Percentiles rank a stretch among this genome's conserved stretches.
phyloP scores from a whole-genome alignment of 2,797 vertebrate genomes.

The Acipenser ruthenus region DNA sequence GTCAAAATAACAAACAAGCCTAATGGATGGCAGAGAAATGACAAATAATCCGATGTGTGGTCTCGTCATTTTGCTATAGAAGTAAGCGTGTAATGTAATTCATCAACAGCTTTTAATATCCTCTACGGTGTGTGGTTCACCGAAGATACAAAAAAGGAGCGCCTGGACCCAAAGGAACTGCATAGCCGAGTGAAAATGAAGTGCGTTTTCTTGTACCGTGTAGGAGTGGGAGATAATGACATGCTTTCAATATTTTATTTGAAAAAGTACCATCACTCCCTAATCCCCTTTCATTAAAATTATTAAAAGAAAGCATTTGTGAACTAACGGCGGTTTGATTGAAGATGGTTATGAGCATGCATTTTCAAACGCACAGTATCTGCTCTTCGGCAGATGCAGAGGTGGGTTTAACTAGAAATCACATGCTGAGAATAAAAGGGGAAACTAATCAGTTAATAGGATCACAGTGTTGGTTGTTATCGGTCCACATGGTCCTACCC shows the following conservation, averaged over 20 bases:
- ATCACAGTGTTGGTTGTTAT: neutral
- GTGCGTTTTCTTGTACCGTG: neutral
- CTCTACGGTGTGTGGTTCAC: neutral
- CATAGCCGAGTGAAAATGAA: neutral
- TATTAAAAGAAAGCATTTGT: neutral
- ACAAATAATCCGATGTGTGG: neutral
- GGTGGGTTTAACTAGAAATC: neutral
- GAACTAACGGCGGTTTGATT: neutral
- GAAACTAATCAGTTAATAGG: slow-evolving; percentile 2
- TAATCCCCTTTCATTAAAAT: neutral
- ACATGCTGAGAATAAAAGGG: neutral
- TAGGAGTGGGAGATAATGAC: neutral
- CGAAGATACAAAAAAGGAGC: neutral
- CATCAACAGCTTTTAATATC: neutral
- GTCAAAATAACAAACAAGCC: neutral
- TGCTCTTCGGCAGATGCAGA: neutral
- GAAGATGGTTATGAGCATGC: neutral
- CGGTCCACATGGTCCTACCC: neutral
- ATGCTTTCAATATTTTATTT: neutral
- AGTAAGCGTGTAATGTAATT: neutral
- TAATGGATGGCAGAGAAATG: no score
- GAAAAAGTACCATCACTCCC: neutral
- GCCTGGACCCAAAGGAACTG: neutral
- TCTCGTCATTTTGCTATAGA: neutral
- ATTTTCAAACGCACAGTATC: neutral